A percentile compares a stretch with the other conserved stretches of the same genome.
Evolutionary conservation across 2,113 vertebrate genomes (phyloP).

Genomic region (Lichenostomus cassidix): DNA sequence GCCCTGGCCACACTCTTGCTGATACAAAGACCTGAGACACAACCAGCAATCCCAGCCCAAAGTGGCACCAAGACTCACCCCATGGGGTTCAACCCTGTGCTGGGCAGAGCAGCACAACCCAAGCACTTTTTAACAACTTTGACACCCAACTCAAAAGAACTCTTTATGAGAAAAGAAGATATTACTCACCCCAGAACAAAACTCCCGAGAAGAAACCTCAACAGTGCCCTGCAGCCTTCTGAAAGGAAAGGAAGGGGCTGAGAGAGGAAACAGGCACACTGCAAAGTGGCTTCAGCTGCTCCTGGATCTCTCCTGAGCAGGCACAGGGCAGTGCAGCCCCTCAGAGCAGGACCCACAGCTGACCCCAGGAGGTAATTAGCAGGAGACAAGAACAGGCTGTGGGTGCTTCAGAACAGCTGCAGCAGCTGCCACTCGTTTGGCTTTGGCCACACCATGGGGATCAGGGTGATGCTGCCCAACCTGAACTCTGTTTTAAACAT

Average conservation of each 20-base stretch:
- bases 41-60: rapidly evolving
- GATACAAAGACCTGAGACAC: background rate
- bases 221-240: rapidly evolving
- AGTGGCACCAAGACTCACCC: background rate
- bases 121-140: rapidly evolving
- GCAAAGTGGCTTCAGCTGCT: background rate
- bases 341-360: background rate
- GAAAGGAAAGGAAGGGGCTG: rapidly evolving
- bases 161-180: rapidly evolving
- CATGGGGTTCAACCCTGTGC: background rate
- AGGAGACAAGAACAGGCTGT: background rate
- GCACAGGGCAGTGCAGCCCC: background rate
- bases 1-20: background rate
- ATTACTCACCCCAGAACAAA: background rate
- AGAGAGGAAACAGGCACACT: rapidly evolving
- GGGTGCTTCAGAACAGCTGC: too few relatives aligned
- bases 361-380: background rate
- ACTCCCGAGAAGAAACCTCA: rapidly evolving
- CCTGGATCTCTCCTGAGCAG: rapidly evolving
- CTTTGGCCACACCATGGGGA: rapidly evolving
- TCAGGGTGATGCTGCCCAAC: background rate
- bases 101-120: background rate
- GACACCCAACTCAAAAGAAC: rapidly evolving
- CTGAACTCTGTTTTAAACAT: rapidly evolving
- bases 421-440: rapidly evolving